Conservation (phyloP, 37 sponge, comb jelly and placozoan genomes). For the Trichoplax adhaerens region DNA sequence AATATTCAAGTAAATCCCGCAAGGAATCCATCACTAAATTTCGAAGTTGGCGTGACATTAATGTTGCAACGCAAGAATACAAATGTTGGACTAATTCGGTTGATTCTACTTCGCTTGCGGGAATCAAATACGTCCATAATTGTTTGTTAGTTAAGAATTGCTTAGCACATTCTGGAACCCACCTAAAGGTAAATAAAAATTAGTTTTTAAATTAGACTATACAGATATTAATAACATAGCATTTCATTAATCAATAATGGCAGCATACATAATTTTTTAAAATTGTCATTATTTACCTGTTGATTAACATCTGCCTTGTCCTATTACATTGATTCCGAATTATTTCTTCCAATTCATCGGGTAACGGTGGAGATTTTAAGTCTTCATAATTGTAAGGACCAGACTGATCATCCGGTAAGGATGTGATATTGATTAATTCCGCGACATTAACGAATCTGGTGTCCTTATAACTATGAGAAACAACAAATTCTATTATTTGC, state of each 20-base stretch:
- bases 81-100: slow-evolving; percentile 73
- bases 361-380: background rate
- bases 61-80: slow-evolving; percentile 59
- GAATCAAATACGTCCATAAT: slow-evolving; percentile 67
- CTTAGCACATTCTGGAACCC: slow-evolving; percentile 74
- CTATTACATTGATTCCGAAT: slow-evolving; percentile 33
- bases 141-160: slow-evolving; percentile 36
- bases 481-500: too few relatives aligned
- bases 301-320: slow-evolving; percentile 25
- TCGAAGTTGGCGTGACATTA: slow-evolving; percentile 83
- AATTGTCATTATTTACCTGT: slow-evolving; percentile 13
- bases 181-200: slow-evolving; percentile 19
- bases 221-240: background rate
- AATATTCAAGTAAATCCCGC: slow-evolving; percentile 44
- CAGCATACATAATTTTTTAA: too few relatives aligned
- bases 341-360: slow-evolving; percentile 8
- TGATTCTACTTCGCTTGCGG: slow-evolving; percentile 14
- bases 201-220: background rate
- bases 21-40: slow-evolving; percentile 62
- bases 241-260: too few relatives aligned
- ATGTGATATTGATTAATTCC: too few relatives aligned
- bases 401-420: too few relatives aligned
- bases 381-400: too few relatives aligned
- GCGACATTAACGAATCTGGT: too few relatives aligned
- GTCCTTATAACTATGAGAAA: too few relatives aligned